Conservation (phyloP, 2,797 vertebrate genomes). For the Enteromius anoplus region DNA sequence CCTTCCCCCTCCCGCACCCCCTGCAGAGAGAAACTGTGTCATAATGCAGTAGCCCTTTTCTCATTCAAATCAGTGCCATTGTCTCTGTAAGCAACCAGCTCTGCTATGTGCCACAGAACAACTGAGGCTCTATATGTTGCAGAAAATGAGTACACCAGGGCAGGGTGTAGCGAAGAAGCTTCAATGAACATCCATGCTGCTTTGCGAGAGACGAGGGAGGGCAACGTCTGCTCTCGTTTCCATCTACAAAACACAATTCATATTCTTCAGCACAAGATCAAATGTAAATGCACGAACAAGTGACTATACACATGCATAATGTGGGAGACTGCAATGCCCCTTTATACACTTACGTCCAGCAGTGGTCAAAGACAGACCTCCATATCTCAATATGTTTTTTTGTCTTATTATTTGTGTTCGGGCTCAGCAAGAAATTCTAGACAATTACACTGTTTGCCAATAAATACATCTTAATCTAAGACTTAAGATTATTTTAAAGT, state of each 20-base stretch:
- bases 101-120: conserved; percentile 76
- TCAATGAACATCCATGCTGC: conserved; percentile 56
- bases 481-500: background rate
- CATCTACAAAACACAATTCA: conserved; percentile 66
- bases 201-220: conserved; percentile 34
- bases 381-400: background rate
- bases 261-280: conserved; percentile 56
- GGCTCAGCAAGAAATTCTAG: background rate
- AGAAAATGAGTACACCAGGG: conserved; percentile 70
- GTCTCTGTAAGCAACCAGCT: conserved; percentile 78
- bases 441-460: background rate
- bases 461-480: background rate
- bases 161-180: conserved; percentile 63
- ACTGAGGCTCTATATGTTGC: conserved; percentile 73
- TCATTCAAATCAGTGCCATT: conserved; percentile 83
- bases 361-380: background rate
- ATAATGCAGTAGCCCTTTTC: conserved; percentile 81
- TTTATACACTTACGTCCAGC: background rate
- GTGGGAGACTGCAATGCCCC: background rate
- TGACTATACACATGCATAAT: conserved; percentile 39
- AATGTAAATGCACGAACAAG: conserved; percentile 66
- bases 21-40: conserved; percentile 84
- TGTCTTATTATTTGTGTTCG: background rate
- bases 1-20: conserved; percentile 65
- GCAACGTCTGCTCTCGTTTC: conserved; percentile 63